These are phyloP conservation scores for Drosophila ogumai DNA, from an alignment of 1,140 invertebrate species.

Conservation along the genomic window DNA sequence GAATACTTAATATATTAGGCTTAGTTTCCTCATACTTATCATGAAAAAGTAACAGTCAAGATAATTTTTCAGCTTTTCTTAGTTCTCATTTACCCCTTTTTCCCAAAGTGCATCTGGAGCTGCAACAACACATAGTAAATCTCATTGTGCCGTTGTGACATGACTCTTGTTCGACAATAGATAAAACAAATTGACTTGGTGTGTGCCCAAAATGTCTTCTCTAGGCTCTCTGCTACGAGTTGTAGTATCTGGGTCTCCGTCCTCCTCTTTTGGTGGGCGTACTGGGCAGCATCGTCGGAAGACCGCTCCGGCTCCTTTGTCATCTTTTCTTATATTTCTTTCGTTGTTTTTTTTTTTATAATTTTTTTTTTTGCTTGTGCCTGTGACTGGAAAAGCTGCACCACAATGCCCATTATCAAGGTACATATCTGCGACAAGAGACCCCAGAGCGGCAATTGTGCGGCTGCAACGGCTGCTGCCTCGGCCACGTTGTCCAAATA, in stretches of 20 bases:
- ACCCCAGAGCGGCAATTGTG: constrained; percentile 50
- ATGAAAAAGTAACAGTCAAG: too few relatives aligned
- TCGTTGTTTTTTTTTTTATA: neutral
- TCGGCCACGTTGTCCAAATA: constrained; percentile 73
- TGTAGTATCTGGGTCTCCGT: constrained; percentile 15
- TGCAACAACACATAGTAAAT: constrained; percentile 76
- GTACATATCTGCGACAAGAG: constrained; percentile 65
- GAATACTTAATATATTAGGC: too few relatives aligned
- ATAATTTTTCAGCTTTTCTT: neutral
- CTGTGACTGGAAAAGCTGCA: constrained; percentile 55
- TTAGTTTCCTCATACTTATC: too few relatives aligned
- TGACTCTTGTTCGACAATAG: constrained; percentile 84
- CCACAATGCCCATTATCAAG: constrained; percentile 78
- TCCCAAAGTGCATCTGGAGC: constrained; percentile 16
- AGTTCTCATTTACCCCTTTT: neutral
- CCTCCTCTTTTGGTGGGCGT: constrained; percentile 63
- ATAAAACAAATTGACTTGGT: constrained; percentile 85
- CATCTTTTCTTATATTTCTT: constrained; percentile 57
- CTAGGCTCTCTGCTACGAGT: constrained; percentile 45
- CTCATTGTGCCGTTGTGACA: constrained; percentile 82
- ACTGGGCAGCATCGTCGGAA: constrained; percentile 40
- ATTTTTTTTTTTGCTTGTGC: neutral
- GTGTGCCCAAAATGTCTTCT: constrained; percentile 84
- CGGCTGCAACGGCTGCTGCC: constrained; percentile 38
- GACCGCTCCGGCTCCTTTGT: constrained; percentile 61